phyloP scores from a whole-genome alignment of 1,140 invertebrate species.

The Aphis craccivora region DNA sequence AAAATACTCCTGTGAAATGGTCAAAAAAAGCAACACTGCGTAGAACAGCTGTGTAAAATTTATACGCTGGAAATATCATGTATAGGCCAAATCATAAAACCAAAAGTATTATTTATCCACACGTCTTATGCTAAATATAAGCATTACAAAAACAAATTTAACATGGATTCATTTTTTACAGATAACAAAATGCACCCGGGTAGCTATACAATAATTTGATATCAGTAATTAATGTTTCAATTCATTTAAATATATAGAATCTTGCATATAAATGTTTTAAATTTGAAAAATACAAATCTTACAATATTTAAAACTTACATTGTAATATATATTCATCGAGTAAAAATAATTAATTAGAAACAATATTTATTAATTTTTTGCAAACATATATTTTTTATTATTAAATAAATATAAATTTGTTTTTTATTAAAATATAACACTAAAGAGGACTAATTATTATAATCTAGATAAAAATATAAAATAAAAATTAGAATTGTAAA shows the following conservation, averaged over 20 bases:
- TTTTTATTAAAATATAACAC: neutral
- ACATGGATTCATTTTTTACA: too few species aligned
- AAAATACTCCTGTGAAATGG: too few species aligned
- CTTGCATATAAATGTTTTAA: too few species aligned
- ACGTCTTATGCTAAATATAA: too few species aligned
- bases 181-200: too few species aligned
- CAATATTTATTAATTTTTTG: neutral
- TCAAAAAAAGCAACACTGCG: too few species aligned
- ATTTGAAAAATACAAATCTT: too few species aligned
- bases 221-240: neutral
- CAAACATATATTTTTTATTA: neutral
- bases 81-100: too few species aligned
- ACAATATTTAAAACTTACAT: neutral
- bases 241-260: neutral
- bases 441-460: neutral
- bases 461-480: neutral
- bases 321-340: neutral
- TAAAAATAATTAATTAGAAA: neutral
- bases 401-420: neutral
- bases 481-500: constrained; percentile 35
- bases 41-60: too few species aligned
- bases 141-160: too few species aligned
- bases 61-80: too few species aligned
- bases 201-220: neutral
- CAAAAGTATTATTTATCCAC: too few species aligned